Evolutionary conservation across 2,888 invertebrate species (phyloP), one percentile per base, ranked within the genome.

Genomic region (Clostera curtula): DNA sequence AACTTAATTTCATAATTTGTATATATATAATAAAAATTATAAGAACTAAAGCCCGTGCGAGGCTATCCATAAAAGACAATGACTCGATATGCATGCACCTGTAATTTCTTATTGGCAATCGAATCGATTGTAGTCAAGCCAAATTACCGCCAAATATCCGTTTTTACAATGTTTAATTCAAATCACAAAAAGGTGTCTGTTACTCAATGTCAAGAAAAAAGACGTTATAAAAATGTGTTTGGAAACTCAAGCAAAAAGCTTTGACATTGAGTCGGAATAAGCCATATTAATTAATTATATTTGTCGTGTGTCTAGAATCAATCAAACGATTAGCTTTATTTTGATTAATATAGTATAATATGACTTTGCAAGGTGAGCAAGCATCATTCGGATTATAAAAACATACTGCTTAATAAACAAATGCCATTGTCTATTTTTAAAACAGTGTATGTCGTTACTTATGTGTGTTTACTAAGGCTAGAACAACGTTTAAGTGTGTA

Each of bases 21-120:
- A n/a, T n/a, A n/a, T n/a, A n/a, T n/a, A n/a, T n/a, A n/a, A n/a
- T n/a, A n/a, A n/a, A n/a, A n/a, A n/a, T n/a, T n/a, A n/a, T n/a
- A n/a, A n/a, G n/a, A n/a, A n/a, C n/a, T n/a, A n/a, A n/a, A n/a
- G n/a, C 42, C 37, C 40, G 37, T 22, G 24, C 38, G 13, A 37
- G 52, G 48, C 41, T 38, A 45, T 51, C 42, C 48, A 43, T 56
- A 42, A 49, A 59, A 57, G 52, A 50, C 42, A 51, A 51, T 43
- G 44, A 55, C 46, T 34, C 27, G 54, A 40, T 49, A 42, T 51
- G 56, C 53, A 56, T 54, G 53, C 31, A 50, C 41, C 59, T 44
- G 53, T 59, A 63, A 64, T 55, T 62, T 46, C 41, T 56, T 64
- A 59, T 64, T 63, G 55, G 56, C 59, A 71, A 70, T 68, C 57